These are phyloP conservation scores for Parnassius mnemosyne DNA, from an alignment of 2,888 invertebrate genomes.

Conservation along the genomic window DNA sequence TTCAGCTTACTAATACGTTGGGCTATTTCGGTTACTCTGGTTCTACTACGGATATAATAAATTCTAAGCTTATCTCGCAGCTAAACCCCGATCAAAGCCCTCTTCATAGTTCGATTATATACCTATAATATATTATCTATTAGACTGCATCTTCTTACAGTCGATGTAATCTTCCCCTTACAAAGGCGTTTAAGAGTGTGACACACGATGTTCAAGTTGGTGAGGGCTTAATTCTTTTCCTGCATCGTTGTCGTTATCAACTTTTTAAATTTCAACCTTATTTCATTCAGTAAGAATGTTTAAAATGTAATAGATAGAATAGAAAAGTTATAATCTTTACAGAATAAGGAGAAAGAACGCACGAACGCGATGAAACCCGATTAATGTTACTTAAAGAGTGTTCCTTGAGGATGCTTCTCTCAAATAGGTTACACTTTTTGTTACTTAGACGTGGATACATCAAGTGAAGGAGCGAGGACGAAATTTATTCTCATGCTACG, in stretches of 20 bases:
- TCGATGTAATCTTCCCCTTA: slow-evolving; percentile 29
- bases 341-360: slow-evolving; percentile 26
- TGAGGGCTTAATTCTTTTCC: slow-evolving; percentile 29
- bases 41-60: too few species aligned
- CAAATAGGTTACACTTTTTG: slow-evolving; percentile 73
- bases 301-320: background rate
- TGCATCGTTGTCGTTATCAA: slow-evolving; percentile 13
- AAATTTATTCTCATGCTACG: slow-evolving; percentile 50
- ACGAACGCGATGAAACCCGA: slow-evolving; percentile 51
- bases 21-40: too few species aligned
- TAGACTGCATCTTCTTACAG: slow-evolving; percentile 12
- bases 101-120: too few species aligned
- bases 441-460: slow-evolving; percentile 72
- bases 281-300: background rate
- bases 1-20: too few species aligned
- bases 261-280: slow-evolving; percentile 10
- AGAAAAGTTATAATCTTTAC: slow-evolving; percentile 29
- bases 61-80: too few species aligned
- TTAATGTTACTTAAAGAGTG: slow-evolving; percentile 77
- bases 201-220: slow-evolving; percentile 30
- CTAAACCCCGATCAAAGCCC: too few species aligned
- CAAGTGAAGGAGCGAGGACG: slow-evolving; percentile 44
- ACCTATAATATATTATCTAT: too few species aligned
- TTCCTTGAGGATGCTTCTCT: slow-evolving; percentile 59
- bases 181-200: slow-evolving; percentile 28